Base-by-base conservation (phyloP, 1,140 invertebrate species). In the Argopecten irradians region DNA sequence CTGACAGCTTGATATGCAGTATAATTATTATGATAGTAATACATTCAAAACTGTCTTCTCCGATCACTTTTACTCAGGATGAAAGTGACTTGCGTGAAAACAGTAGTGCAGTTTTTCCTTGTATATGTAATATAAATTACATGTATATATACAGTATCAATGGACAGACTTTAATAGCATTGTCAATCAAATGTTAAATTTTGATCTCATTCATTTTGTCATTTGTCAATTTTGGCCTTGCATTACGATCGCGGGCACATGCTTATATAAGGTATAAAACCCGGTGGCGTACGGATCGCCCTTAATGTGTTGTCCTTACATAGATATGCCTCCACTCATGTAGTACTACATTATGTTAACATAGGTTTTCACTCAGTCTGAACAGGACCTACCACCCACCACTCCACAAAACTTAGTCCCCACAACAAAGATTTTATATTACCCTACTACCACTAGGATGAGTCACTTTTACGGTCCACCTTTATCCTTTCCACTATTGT, bases 401-500 rank as follows among this genome's bases (percentile, higher is more conserved):
- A 28, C 22, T 71, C 55, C 43, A 11, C 22, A 71, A 22, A 71
- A 22, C 55, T 71, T 22, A 71, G 28, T n/a, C 55, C 55, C 5
- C 28, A 71, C 55, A 28, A 71, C 55, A 71, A 22, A 71, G n/a
- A 11, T 11, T n/a, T 16, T 71, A 28, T 71, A 71, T n/a, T 71
- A 22, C n/a, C 43, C 43, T 46, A 11, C 19, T 46, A 55, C 3
- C 14, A 22, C 43, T 28, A n/a, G 55, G 55, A 71, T 71, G 55
- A 71, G 22, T 71, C 55, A 71, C 22, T 71, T 71, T 71, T 71
- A 71, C 22, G 55, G 28, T 71, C 55, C 8, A 71, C 55, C 55
- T 71, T 71, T 71, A 71, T 71, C n/a, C 55, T 71, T 71, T 71
- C n/a, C 13, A 71, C 55, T 28, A 71, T 71, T 71, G 55, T 71